Conservation (phyloP, 2,888 invertebrate genomes). For the Selenia dentaria region DNA sequence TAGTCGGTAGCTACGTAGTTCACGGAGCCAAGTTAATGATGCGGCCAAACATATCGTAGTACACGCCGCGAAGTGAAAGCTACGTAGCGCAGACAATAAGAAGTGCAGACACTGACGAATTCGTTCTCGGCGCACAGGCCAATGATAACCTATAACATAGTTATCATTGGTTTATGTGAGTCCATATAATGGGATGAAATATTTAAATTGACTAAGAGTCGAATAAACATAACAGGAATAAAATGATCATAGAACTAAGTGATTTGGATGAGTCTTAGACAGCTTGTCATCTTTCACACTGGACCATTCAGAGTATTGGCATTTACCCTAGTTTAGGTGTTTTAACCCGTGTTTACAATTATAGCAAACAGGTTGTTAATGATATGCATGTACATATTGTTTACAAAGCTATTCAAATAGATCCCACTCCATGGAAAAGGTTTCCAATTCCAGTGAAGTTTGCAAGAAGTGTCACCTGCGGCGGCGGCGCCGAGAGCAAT, state of each 20-base stretch:
- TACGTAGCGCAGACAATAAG: constrained; percentile 84
- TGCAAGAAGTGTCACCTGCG: constrained; percentile 62
- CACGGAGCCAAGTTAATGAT: constrained; percentile 78
- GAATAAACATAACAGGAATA: not conserved
- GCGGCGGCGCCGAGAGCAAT: constrained; percentile 91
- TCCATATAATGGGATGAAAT: constrained; percentile 69
- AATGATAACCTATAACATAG: constrained; percentile 85
- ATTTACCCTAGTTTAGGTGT: no score
- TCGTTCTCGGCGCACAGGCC: constrained; percentile 84
- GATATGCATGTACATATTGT: not conserved
- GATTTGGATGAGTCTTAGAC: not conserved
- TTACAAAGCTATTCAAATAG: constrained; percentile 17
- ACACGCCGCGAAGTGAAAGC: constrained; percentile 81
- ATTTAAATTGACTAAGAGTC: constrained; percentile 43
- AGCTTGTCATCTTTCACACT: no score
- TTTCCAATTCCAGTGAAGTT: constrained; percentile 19
- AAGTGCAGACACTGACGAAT: constrained; percentile 83
- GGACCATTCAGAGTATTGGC: no score
- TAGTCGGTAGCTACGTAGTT: constrained; percentile 79
- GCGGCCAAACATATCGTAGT: constrained; percentile 77
- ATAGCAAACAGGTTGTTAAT: not conserved
- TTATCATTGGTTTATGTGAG: constrained; percentile 83
- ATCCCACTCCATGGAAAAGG: constrained; percentile 25
- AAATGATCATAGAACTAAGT: constrained; percentile 10
- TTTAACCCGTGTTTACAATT: not conserved